Conservation (phyloP, 2,888 invertebrate genomes). For the Microctonus aethiopoides region DNA sequence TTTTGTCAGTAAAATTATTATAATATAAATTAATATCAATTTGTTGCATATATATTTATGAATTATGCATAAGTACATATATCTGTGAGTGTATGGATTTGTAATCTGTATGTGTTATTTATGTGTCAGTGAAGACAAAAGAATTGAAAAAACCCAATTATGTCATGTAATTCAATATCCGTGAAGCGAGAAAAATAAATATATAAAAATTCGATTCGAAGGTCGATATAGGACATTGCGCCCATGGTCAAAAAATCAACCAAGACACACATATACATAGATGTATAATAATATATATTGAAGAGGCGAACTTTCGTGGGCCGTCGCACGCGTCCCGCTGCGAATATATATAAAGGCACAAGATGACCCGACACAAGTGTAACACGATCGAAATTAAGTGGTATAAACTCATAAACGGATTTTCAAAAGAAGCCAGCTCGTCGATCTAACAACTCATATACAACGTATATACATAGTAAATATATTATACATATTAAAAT, state of each 20-base stretch:
- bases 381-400: constrained; percentile 33
- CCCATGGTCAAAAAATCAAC: not conserved
- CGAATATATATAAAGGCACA: constrained; percentile 2
- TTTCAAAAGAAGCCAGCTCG: not conserved
- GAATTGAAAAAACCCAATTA: not conserved
- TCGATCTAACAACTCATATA: too few species aligned
- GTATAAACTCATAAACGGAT: not conserved
- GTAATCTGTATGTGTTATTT: too few species aligned
- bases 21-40: too few species aligned
- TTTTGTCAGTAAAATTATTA: too few species aligned
- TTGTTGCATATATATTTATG: too few species aligned
- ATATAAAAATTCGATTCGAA: constrained; percentile 17
- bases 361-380: constrained; percentile 25
- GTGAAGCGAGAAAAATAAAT: constrained; percentile 24
- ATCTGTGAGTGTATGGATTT: too few species aligned
- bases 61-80: too few species aligned
- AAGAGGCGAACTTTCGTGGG: constrained; percentile 1
- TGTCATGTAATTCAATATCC: constrained; percentile 38
- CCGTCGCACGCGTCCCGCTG: constrained; percentile 36
- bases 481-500: too few species aligned
- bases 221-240: constrained; percentile 41
- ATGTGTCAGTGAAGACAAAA: constrained; percentile 1
- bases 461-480: too few species aligned
- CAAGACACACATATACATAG: not conserved
- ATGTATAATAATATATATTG: not conserved